Percentiles rank a stretch among this genome's conserved stretches.
Conservation (phyloP, 2,888 invertebrate species). For the Harpalus rubripes region DNA sequence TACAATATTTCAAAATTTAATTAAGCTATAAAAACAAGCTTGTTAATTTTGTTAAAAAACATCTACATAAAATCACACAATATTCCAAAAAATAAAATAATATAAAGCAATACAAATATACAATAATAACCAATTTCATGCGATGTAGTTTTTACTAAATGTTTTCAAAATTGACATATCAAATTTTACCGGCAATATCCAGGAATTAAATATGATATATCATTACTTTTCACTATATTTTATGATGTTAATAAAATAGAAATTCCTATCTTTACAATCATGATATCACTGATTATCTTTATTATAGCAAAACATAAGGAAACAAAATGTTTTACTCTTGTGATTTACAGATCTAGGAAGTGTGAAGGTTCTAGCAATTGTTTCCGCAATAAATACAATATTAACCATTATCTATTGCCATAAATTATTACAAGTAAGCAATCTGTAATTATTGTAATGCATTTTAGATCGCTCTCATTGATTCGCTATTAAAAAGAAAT, state of each 20-base stretch:
- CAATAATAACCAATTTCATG: too few species aligned
- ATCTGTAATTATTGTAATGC: slow-evolving; percentile 33
- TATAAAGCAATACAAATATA: too few species aligned
- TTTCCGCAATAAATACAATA: slow-evolving; percentile 18
- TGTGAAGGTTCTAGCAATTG: slow-evolving; percentile 11
- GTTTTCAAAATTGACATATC: too few species aligned
- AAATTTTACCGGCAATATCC: too few species aligned
- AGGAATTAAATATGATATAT: too few species aligned
- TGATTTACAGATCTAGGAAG: slow-evolving; percentile 24
- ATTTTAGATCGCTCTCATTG: slow-evolving; percentile 23
- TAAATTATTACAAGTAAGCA: background rate
- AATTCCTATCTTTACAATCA: background rate
- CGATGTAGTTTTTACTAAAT: too few species aligned
- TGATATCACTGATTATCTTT: background rate
- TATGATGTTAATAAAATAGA: background rate
- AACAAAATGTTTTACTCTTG: background rate
- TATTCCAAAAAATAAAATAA: too few species aligned
- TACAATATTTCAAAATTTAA: too few species aligned
- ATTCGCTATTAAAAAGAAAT: slow-evolving; percentile 41
- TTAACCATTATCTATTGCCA: background rate
- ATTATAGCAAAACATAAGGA: background rate
- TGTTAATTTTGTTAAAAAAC: too few species aligned
- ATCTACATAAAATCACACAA: too few species aligned
- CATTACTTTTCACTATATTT: background rate
- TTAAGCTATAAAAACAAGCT: too few species aligned